Conservation (phyloP, 2,113 vertebrate genomes). For the Protomyctophum bolini region DNA sequence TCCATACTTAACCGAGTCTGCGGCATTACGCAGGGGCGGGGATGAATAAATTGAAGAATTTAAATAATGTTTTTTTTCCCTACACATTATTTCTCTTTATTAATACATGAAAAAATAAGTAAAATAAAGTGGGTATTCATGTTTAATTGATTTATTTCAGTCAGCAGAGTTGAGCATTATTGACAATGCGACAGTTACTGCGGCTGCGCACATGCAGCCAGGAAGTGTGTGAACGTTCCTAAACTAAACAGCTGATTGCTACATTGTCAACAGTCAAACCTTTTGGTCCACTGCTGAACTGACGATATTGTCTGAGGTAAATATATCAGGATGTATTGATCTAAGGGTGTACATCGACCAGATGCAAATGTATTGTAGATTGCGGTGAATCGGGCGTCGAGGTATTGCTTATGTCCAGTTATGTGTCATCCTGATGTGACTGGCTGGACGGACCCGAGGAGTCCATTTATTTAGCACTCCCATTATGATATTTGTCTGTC, state of each 20-base stretch:
- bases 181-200: constrained; percentile 59
- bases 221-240: constrained; percentile 69
- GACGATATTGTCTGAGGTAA: constrained; percentile 53
- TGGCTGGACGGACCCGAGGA: constrained; percentile 12
- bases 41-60: too few relatives aligned
- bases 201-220: constrained; percentile 66
- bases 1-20: too few relatives aligned
- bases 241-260: constrained; percentile 71
- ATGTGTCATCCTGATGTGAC: constrained; percentile 27
- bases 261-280: constrained; percentile 70
- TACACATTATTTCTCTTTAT: too few relatives aligned
- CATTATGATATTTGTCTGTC: too few relatives aligned
- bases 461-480: constrained; percentile 29
- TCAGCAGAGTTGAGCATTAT: too few relatives aligned
- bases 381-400: constrained; percentile 24
- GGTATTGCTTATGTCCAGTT: neutral
- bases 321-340: neutral
- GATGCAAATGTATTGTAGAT: accelerated
- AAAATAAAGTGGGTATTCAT: too few relatives aligned
- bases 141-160: too few relatives aligned
- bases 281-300: constrained; percentile 19
- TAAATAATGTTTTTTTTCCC: too few relatives aligned
- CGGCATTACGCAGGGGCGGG: too few relatives aligned
- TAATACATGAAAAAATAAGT: too few relatives aligned
- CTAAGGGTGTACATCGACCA: neutral